Evolutionary conservation across 2,888 invertebrate genomes (phyloP), one percentile per base, ranked within the genome.

Genomic region (Lithophane socia): DNA sequence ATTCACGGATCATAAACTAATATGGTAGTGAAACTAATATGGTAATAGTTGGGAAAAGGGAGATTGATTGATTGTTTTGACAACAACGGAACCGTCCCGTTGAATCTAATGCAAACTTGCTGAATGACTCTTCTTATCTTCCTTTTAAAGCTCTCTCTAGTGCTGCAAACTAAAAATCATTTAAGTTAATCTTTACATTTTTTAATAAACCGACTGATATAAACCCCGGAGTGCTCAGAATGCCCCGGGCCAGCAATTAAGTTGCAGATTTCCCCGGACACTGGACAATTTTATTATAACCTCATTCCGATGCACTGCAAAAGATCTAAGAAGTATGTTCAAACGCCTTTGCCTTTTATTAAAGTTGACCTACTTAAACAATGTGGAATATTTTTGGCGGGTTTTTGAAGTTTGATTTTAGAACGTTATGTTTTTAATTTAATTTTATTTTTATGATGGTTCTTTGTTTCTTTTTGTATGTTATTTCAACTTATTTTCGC

Each of bases 211-310:
- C 65, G 0, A 37, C 63, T 64, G 66, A 65, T 75, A 72, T 69
- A 68, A 65, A 29, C 13, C 21, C 68, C 9, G n/a, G 47, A 61
- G 44, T 47, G 73, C n/a, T 70, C 44, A 68, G 49, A 83, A 56
- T 69, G 87, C 89, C 80, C 44, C 66, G 37, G 69, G 86, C 65
- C 54, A 75, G 80, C 89, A 84, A 89, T 89, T 88, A 86, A 87
- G 74, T 80, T 65, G 78, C 81, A 86, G 86, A 87, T 87, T 89
- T 88, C 89, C 89, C 89, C 61, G 71, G 87, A 75, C 81, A 81
- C 77, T 75, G 65, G 64, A 75, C 68, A 82, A 81, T 81, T 88
- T 77, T 88, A 87, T 87, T 85, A 87, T 81, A 84, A 80, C 37
- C 75, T 81, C 88, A 63, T 83, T 84, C 47, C 61, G 29, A 75